Base-by-base conservation (phyloP, 1,140 invertebrate species). In the Ceratosolen fusciceps region DNA sequence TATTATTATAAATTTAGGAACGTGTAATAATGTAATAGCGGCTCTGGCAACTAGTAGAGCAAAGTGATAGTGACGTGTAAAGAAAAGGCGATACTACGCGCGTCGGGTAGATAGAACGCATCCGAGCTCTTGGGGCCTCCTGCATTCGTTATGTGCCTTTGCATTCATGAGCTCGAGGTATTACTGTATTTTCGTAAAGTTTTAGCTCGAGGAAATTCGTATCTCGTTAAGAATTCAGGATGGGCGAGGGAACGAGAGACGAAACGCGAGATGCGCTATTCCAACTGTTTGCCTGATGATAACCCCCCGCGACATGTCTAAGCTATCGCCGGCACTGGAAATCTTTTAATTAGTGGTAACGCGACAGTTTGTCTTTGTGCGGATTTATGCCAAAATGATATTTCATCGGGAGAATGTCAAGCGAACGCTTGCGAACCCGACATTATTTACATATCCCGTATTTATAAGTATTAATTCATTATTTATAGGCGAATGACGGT, bases 221-320 rank as follows among this genome's bases (percentile, higher is more conserved):
- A 78, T 72, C 60, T 74, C 71, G 43, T 79, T 79, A 68, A 74
- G 60, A 26, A 79, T 79, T 74, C 58, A 79, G 71, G 16, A 21
- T 52, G 52, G 21, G n/a, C n/a, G 62, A 54, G 1, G 62, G 8
- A 24, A 19, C 26, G 12, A 65, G 2, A 24, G 43, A 75, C n/a
- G 37, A 70, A 43, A 19, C 24, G 37, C 43, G 67, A 47, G 16
- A 49, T 24, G n/a, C 34, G 34, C 24, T 19, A 24, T 52, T 65
- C 14, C 8, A 4, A 43, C 34, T 73, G 52, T 73, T 73, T 73
- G 16, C 37, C 26, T 34, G 39, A 49, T 14, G 43, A 65, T 65
- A 26, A 49, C 49, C 56, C 62, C 34, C 65, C 24, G 43, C 39
- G 9, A 34, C 49, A 34, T 19, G 24, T 49, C 16, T 19, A 19